Base-by-base conservation (phyloP, 2,797 vertebrate genomes). In the Sebastes steindachneri region DNA sequence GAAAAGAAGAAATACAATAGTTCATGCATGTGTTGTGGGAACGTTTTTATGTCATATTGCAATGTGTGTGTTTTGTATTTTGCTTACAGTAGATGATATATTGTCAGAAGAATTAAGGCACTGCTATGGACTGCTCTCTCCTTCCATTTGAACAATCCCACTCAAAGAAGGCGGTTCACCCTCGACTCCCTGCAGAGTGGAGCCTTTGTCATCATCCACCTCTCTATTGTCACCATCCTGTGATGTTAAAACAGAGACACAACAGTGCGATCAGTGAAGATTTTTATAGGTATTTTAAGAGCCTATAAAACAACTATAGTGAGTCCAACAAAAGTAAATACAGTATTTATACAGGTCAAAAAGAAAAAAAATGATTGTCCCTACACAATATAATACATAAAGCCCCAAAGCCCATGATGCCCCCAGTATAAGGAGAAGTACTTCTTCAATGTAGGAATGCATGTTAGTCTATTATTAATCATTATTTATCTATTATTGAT, bases 41-140 rank as follows among this genome's bases (percentile, higher is more conserved):
- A 75, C 8, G 28, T 45, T 73, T 21, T 45, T 48, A 57, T 58
- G 23, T 12, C 3, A 51, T n/a, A 19, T n/a, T 53, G 10, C 7
- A 66, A 62, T 54, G 35, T 3, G 10, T 15, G 15, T 10, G 35
- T 4, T 5, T 10, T 66, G 19, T 25, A 54, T 76, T 78, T 35
- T 79, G 35, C 94, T 93, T 87, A 95, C 93, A 81, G 90, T 90
- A 86, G 84, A 94, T 87, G 95, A 95, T 91, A 93, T 95, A 90
- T 95, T 95, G 29, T 87, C 74, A 68, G 35, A 77, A 60, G 75
- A 77, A 91, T 95, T 88, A 86, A 94, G 95, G 91, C 96, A 91
- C 85, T 93, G 90, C 92, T 97, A 96, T 58, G 95, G 96, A 90
- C 95, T 94, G 90, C 91, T 89, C 77, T 82, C 92, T 82, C 90